Percentiles rank a stretch among this genome's conserved stretches.
Evolutionary conservation across 2,113 vertebrate genomes (phyloP).

Genomic region (Progne subis): DNA sequence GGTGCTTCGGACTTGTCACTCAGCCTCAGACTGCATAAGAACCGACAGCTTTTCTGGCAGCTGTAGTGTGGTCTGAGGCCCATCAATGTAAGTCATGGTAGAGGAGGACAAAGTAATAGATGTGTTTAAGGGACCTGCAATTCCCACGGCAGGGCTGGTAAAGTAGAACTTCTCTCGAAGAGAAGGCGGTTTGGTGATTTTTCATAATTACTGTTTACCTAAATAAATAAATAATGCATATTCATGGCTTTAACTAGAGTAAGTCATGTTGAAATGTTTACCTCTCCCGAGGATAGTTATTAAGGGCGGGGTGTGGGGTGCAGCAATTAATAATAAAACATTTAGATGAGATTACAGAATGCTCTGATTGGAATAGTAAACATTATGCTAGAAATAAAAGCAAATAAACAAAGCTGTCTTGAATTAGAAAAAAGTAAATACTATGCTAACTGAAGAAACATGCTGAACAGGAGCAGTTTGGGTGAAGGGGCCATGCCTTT

Average conservation of each 20-base stretch:
- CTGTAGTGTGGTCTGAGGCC: not conserved
- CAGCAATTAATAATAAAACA: slow-evolving; percentile 60
- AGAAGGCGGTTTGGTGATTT: not conserved
- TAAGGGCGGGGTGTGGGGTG: not conserved
- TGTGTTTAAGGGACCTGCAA: not conserved
- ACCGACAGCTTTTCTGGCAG: not conserved
- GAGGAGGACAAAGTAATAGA: not conserved
- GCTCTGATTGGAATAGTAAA: slow-evolving; percentile 46
- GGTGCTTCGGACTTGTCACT: not conserved
- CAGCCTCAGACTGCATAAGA: accelerated
- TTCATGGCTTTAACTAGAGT: slow-evolving; percentile 38
- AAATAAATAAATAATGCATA: slow-evolving; percentile 66
- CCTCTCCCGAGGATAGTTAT: slow-evolving; percentile 34
- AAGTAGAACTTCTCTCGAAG: not conserved
- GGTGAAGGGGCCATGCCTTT: not conserved
- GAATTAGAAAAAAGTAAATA: not conserved
- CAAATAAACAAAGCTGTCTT: slow-evolving; percentile 15
- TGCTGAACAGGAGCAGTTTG: not conserved
- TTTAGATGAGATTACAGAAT: slow-evolving; percentile 28
- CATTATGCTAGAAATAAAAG: slow-evolving; percentile 23
- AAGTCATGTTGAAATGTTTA: slow-evolving; percentile 40
- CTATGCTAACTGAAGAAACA: not conserved
- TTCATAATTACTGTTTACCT: slow-evolving; percentile 52
- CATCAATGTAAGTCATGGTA: not conserved
- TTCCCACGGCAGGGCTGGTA: not conserved